Percentiles rank a stretch among this genome's conserved stretches.
These are phyloP conservation scores for Mastacembelus armatus DNA, from an alignment of 2,797 vertebrate species.

Conservation along the genomic window DNA sequence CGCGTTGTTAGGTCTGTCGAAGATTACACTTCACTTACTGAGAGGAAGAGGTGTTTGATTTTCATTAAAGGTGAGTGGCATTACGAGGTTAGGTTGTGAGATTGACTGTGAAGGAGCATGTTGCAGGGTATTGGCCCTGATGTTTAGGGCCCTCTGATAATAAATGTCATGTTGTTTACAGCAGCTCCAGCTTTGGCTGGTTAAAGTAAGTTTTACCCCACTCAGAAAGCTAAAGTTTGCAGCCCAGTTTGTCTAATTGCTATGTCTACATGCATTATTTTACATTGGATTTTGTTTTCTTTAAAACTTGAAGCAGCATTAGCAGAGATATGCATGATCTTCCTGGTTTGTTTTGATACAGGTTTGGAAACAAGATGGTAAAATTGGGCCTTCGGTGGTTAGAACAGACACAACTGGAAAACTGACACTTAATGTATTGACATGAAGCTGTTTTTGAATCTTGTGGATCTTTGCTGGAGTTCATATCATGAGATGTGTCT, in stretches of 20 bases:
- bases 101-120: not conserved
- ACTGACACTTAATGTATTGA: not conserved
- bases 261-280: too few relatives aligned
- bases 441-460: constrained; percentile 1
- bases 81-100: not conserved
- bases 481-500: constrained; percentile 45
- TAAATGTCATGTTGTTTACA: constrained; percentile 20
- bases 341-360: too few relatives aligned
- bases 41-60: not conserved
- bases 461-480: constrained; percentile 2
- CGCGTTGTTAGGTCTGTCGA: constrained; percentile 10
- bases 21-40: not conserved
- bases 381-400: too few relatives aligned
- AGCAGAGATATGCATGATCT: too few relatives aligned
- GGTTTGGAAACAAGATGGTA: too few relatives aligned
- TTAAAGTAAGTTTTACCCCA: not conserved
- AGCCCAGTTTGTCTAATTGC: not conserved
- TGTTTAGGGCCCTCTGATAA: constrained; percentile 12
- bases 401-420: too few relatives aligned
- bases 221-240: not conserved
- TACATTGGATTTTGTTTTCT: too few relatives aligned
- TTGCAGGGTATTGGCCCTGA: not conserved
- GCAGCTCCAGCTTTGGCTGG: constrained; percentile 6
- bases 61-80: constrained; percentile 11
- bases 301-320: too few relatives aligned